Evolutionary conservation across 2,888 invertebrate genomes (phyloP).

Genomic region (Melieria picta): DNA sequence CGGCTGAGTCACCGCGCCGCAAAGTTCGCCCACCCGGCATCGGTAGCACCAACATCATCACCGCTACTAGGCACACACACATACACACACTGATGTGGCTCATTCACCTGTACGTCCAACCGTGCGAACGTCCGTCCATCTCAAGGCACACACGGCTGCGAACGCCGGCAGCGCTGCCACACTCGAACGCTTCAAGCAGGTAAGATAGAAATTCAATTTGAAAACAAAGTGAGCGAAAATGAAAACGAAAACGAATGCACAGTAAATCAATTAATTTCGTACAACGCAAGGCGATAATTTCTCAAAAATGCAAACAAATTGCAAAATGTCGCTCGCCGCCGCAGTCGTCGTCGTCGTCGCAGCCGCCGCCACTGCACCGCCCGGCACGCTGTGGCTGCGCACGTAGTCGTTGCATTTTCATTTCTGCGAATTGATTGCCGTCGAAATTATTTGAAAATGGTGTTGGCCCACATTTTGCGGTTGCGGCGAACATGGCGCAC

Average conservation of each 20-base stretch:
- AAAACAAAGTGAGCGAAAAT: conserved; percentile 9
- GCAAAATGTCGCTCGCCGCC: background rate
- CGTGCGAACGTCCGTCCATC: background rate
- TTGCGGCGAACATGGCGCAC: too few relatives aligned
- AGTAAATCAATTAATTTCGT: conserved; percentile 14
- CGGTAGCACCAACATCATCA: background rate
- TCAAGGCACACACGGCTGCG: too few relatives aligned
- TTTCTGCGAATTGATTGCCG: background rate
- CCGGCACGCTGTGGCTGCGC: too few relatives aligned
- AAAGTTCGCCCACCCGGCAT: background rate
- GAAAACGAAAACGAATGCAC: background rate
- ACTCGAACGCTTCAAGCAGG: background rate
- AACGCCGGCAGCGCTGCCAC: background rate
- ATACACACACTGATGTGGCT: background rate
- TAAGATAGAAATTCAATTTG: conserved; percentile 10
- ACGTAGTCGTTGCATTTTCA: background rate
- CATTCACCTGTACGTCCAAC: conserved; percentile 9
- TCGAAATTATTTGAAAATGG: too few relatives aligned
- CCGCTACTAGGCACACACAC: background rate
- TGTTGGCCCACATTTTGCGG: too few relatives aligned
- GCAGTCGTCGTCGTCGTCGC: too few relatives aligned
- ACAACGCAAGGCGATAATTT: background rate
- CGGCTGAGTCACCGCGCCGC: too few relatives aligned
- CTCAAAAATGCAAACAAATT: conserved; percentile 1
- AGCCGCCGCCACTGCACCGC: too few relatives aligned